These are phyloP conservation scores for Amphiduros pacificus DNA, from an alignment of 2,888 invertebrate species.

Conservation along the genomic window DNA sequence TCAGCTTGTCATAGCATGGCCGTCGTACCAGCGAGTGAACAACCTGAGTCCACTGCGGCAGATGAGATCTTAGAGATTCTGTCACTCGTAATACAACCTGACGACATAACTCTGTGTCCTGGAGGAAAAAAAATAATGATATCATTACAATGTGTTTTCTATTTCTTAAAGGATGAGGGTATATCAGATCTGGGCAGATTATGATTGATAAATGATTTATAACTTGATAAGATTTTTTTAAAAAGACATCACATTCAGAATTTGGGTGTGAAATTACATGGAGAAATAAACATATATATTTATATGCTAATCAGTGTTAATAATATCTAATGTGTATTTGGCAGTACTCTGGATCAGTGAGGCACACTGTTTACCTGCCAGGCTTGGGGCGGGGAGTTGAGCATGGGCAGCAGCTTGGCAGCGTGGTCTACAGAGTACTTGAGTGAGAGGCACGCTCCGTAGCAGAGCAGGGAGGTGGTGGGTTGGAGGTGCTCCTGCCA, in stretches of 20 bases:
- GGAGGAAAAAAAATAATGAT: background rate
- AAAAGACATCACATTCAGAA: no score
- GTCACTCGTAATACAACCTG: constrained; percentile 12
- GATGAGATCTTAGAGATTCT: constrained; percentile 18
- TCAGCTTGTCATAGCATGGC: constrained; percentile 38
- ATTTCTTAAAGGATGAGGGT: no score
- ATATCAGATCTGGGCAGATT: no score
- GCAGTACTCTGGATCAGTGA: no score
- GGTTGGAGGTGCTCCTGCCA: constrained; percentile 38
- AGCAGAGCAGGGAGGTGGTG: constrained; percentile 39
- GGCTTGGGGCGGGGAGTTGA: constrained; percentile 20
- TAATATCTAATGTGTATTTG: no score
- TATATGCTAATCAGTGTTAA: no score
- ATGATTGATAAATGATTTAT: no score
- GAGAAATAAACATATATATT: no score
- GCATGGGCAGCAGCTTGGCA: constrained; percentile 37
- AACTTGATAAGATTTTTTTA: no score
- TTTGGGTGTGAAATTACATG: no score
- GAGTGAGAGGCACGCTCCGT: constrained; percentile 39
- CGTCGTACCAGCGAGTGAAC: constrained; percentile 37
- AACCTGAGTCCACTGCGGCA: constrained; percentile 35
- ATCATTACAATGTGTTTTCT: no score
- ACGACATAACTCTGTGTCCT: constrained; percentile 16
- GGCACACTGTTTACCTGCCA: constrained; percentile 15
- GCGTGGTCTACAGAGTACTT: constrained; percentile 45